A percentile compares a stretch with the other conserved stretches of the same genome.
Evolutionary conservation across 2,888 invertebrate genomes (phyloP).

Genomic region (Aphelenchoides bicaudatus): DNA sequence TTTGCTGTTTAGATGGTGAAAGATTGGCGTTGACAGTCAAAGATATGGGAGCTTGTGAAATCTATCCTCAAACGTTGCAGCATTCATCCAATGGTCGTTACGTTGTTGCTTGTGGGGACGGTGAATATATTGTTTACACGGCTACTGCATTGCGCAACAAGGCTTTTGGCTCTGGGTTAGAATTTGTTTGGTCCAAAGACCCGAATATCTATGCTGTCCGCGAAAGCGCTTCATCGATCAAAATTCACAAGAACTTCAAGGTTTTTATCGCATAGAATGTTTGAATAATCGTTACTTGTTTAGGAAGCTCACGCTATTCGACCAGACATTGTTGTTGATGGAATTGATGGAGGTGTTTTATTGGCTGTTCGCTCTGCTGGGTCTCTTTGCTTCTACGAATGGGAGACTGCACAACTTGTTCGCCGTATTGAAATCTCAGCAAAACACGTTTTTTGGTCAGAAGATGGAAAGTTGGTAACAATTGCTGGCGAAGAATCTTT

Average conservation of each 20-base stretch:
- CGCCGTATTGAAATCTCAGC: constrained; percentile 92
- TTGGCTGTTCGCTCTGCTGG: constrained; percentile 65
- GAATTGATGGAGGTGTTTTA: constrained; percentile 82
- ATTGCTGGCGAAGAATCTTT: constrained; percentile 91
- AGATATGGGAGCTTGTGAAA: constrained; percentile 98
- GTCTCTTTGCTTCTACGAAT: constrained; percentile 82
- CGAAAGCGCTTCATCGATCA: constrained; percentile 83
- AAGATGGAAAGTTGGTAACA: constrained; percentile 87
- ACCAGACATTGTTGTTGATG: constrained; percentile 77
- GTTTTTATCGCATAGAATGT: constrained; percentile 22
- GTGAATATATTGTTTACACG: constrained; percentile 98
- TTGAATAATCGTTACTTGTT: constrained; percentile 16
- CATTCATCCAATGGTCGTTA: constrained; percentile 94
- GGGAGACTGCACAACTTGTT: constrained; percentile 86
- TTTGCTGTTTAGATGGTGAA: constrained; percentile 72
- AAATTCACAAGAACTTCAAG: constrained; percentile 96
- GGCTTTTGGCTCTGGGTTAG: constrained; percentile 82
- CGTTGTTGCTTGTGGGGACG: constrained; percentile 95
- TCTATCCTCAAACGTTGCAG: constrained; percentile 94
- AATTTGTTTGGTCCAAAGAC: constrained; percentile 97
- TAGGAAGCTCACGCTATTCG: constrained; percentile 69
- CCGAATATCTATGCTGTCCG: constrained; percentile 78
- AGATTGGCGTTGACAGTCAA: constrained; percentile 87
- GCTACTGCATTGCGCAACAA: constrained; percentile 98
- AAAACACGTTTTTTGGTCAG: constrained; percentile 87